Evolutionary conservation across 2,888 invertebrate genomes (phyloP).

Genomic region (Drosophila borborema): DNA sequence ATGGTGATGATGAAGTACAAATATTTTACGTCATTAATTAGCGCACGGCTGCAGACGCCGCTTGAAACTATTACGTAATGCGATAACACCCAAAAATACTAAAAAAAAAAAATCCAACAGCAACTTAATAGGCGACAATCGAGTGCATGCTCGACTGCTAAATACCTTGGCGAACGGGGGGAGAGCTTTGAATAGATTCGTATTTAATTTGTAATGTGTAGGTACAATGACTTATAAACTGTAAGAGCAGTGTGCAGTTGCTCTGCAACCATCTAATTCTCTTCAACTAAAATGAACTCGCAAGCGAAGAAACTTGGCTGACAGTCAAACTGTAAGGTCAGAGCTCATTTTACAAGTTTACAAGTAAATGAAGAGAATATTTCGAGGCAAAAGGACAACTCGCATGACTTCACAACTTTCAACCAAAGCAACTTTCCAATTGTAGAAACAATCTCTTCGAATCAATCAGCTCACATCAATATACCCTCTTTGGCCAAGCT

Average conservation of each 20-base stretch:
- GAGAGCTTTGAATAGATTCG: no score
- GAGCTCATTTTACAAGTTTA: not conserved
- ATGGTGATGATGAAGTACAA: conserved; percentile 66
- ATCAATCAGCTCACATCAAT: not conserved
- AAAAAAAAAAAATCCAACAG: not conserved
- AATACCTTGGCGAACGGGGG: not conserved
- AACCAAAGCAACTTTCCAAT: not conserved
- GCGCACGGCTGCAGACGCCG: conserved; percentile 49
- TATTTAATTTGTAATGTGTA: no score
- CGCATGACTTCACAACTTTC: not conserved
- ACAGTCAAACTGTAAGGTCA: not conserved
- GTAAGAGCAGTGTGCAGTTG: not conserved
- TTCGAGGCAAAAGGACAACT: no score
- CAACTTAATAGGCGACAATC: not conserved
- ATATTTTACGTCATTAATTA: conserved; percentile 77
- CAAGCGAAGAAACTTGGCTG: not conserved
- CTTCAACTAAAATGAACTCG: not conserved
- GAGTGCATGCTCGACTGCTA: not conserved
- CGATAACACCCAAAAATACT: conserved; percentile 52
- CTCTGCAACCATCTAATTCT: no score
- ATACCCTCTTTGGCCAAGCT: not conserved
- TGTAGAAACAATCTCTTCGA: no score
- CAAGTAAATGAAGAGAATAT: not conserved
- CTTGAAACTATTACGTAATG: conserved; percentile 72
- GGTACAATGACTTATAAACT: not conserved